Evolutionary conservation across 2,797 vertebrate genomes (phyloP).

Genomic region (Lemur catta): DNA sequence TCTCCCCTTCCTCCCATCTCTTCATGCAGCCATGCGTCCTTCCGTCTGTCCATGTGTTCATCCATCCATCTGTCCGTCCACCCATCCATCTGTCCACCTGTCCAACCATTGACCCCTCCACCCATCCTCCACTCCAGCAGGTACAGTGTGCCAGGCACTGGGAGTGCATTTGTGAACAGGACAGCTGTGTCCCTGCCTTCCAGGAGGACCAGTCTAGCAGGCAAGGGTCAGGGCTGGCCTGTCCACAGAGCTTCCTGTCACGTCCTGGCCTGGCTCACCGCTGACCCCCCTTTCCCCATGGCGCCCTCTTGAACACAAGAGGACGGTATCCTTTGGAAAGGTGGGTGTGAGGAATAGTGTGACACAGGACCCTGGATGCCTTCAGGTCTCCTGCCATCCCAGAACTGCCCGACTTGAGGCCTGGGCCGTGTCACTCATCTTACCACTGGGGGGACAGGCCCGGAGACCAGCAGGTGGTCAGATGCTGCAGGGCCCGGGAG

Average conservation of each 20-base stretch:
- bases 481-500: not conserved
- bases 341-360: not conserved
- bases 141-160: accelerated
- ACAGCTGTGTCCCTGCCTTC: not conserved
- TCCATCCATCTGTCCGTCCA: not conserved
- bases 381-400: not conserved
- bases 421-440: accelerated
- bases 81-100: not conserved
- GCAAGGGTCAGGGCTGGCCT: too few relatives aligned
- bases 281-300: not conserved
- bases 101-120: too few relatives aligned
- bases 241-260: not conserved
- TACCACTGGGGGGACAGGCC: not conserved
- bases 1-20: not conserved
- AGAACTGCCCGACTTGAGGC: not conserved
- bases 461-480: not conserved
- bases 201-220: not conserved
- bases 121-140: not conserved
- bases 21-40: too few relatives aligned
- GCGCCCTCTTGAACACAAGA: not conserved
- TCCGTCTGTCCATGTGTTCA: accelerated
- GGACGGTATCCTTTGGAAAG: not conserved
- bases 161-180: not conserved
- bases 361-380: not conserved
- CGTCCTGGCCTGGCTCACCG: not conserved